Base-by-base conservation (phyloP, 2,888 invertebrate species). In the Atrina japonica region DNA sequence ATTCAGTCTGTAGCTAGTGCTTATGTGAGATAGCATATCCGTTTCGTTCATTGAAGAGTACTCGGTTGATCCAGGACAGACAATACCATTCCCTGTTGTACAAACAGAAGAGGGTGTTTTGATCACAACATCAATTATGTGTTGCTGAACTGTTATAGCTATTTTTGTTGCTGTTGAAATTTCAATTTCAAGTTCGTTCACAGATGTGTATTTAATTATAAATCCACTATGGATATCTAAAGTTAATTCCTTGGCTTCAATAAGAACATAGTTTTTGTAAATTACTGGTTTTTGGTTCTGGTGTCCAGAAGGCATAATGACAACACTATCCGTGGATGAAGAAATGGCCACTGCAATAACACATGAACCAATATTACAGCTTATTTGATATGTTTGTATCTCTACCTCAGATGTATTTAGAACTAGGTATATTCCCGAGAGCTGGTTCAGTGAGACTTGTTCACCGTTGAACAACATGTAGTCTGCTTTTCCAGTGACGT, bases 321-420 rank as follows among this genome's bases (percentile, higher is more conserved):
- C 76, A 25, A 78, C 47, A 27, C 58, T 72, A 11, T 56, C 56
- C n/a, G 67, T 61, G 3, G 65, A 16, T 21, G 76, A 69, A 29
- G 70, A 59, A 1, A 82, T 47, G 14, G 78, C 79, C 11, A 83
- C 66, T 16, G 81, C 83, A 2, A 77, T 77, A 23, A 81, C 67
- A 59, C 84, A 84, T 11, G 80, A 76, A 2, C 81, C 84, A 55
- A 66, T 73, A 6, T 77, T 67, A 64, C 84, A 84, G 59, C 70
- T 74, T 1, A 77, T 78, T 58, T 81, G 80, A 41, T 80, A 76
- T 0, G 74, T 76, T 56, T 84, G 81, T 5, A 82, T 71, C 7
- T 78, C 75, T 9, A 81, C 63, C 14, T 76, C 53, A 16, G 69
- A 25, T 1, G 75, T 65, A 6, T 52, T 55, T 21, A 81, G 73